Evolutionary conservation across 92 coral and sea anemone species (phyloP), one percentile per base, ranked within the genome.

Genomic region (Epizoanthus scotinus): DNA sequence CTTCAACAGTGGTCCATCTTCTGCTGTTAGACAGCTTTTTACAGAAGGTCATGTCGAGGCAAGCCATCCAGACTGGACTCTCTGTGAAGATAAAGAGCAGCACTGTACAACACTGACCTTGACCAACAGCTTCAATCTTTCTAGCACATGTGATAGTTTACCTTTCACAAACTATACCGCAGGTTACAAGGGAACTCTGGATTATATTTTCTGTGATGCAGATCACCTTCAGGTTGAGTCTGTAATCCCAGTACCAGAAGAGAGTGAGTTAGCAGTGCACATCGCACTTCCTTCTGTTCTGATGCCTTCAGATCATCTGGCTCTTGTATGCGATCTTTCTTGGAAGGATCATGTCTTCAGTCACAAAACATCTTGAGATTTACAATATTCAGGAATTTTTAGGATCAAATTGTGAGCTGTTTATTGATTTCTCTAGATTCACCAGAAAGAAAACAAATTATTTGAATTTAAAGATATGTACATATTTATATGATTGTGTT

Each of bases 221-320:
- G 78, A 75, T 50, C 84, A 74, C 63, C 66, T 96, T 73, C 91
- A 93, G 58, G 89, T 93, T 0, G 89, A 89, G 53, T 86, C 99
- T 25, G 94, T 91, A n/a, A 38, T 96, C 68, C 99, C 99, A 22
- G 22, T 96, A 78, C 99, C 99, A 10, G 57, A 73, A 47, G 95
- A 81, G 31, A 94, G 90, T n/a, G 98, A 91, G 19, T 84, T 96
- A 27, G 84, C 84, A 19, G 70, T 68, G 8, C 93, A 96, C 77
- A 47, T 88, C 25, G 99, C 96, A 18, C 52, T 96, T 18, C 99
- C 99, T 3, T 96, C 99, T 15, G 98, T 94, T 60, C 98, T 93
- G 14, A 81, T 93, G 91, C 97, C 99, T 0, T 96, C 99, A 63
- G 99, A 96, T 75, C 99, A 96, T 84, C 65, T 96, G 27, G 99